These are phyloP conservation scores for Drosophila pseudotalamancana DNA, from an alignment of 2,888 invertebrate genomes.

Conservation along the genomic window DNA sequence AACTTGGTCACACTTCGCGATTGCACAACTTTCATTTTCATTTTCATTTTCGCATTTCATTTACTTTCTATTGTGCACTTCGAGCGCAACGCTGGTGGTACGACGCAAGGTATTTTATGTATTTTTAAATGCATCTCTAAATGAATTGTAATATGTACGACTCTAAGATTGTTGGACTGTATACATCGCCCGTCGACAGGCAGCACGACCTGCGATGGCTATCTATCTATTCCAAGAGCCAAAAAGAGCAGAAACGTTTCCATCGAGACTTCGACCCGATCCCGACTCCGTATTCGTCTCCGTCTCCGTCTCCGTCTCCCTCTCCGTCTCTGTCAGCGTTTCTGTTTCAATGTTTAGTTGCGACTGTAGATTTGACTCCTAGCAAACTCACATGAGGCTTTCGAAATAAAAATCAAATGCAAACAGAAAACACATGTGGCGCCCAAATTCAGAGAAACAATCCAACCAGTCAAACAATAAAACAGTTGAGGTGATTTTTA, in stretches of 20 bases:
- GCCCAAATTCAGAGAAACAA: constrained; percentile 62
- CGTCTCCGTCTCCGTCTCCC: constrained; percentile 1
- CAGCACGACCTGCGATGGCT: constrained; percentile 75
- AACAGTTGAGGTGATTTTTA: constrained; percentile 71
- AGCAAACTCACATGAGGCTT: constrained; percentile 71
- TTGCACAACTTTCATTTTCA: constrained; percentile 70
- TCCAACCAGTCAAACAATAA: constrained; percentile 37
- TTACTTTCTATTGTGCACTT: constrained; percentile 64
- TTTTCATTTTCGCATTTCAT: constrained; percentile 65
- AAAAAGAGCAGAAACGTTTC: constrained; percentile 21
- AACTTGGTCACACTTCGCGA: constrained; percentile 49
- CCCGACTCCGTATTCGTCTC: not conserved
- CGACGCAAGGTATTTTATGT: constrained; percentile 60
- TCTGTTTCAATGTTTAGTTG: too few relatives aligned
- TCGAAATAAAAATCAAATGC: constrained; percentile 77
- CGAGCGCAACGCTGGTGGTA: constrained; percentile 19
- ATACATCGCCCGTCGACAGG: constrained; percentile 33
- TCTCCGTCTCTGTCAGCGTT: too few relatives aligned
- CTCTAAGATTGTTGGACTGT: constrained; percentile 24
- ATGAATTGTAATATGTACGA: constrained; percentile 76
- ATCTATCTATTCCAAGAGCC: constrained; percentile 61
- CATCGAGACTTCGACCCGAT: constrained; percentile 17
- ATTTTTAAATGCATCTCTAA: constrained; percentile 79
- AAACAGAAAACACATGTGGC: constrained; percentile 79
- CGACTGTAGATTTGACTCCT: too few relatives aligned